These are phyloP conservation scores for Crambe crambe DNA, from an alignment of 37 sponge, comb jelly and placozoan species.

Conservation along the genomic window DNA sequence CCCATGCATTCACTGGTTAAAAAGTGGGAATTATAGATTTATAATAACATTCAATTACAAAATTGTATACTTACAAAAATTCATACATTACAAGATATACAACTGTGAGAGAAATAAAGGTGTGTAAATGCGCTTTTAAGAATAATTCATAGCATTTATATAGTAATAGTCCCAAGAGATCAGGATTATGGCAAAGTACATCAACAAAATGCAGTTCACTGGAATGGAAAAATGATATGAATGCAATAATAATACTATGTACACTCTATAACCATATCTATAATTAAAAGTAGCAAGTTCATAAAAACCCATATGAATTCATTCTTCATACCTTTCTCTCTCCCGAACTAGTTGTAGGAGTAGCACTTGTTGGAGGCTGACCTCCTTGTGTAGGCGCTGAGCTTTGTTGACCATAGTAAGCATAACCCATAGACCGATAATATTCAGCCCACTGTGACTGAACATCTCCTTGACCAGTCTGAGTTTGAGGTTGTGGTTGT, in stretches of 20 bases:
- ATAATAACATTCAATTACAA: neutral
- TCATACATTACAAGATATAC: neutral
- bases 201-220: constrained; percentile 18
- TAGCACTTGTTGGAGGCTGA: constrained; percentile 2
- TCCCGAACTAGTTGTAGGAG: neutral
- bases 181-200: constrained; percentile 18
- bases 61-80: neutral
- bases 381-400: neutral
- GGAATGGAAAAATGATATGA: constrained; percentile 6
- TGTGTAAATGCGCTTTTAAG: neutral
- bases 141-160: neutral
- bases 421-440: constrained; percentile 77
- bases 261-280: neutral
- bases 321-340: neutral
- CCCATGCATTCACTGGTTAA: constrained; percentile 22
- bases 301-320: neutral
- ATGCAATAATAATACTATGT: too few relatives aligned
- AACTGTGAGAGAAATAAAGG: neutral
- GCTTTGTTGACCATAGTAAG: constrained; percentile 55
- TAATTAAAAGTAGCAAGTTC: too few relatives aligned
- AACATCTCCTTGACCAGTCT: constrained; percentile 36
- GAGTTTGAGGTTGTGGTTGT: constrained; percentile 46
- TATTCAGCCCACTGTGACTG: constrained; percentile 96
- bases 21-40: constrained; percentile 2
- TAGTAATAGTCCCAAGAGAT: constrained; percentile 6